Base-by-base conservation (phyloP, 2,113 vertebrate species). In the Stomatorhinus ivindoensis region DNA sequence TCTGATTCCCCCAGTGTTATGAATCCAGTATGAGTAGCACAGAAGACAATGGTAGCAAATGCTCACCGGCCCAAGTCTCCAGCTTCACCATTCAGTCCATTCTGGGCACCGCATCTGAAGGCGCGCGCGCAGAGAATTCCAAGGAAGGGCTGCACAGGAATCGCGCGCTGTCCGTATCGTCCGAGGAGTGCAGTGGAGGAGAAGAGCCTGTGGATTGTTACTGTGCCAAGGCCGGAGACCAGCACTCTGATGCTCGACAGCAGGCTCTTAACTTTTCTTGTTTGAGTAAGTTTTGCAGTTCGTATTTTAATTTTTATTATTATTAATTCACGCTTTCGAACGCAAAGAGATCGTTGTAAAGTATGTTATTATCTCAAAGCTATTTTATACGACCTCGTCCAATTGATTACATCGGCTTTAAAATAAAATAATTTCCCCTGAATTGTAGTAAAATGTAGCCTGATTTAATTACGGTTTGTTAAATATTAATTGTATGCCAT, bases 61-160 rank as follows among this genome's bases (percentile, higher is more conserved):
- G 95, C 92, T 95, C 95, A 92, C 94, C 96, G 89, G 94, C 95
- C 91, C 95, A 95, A 86, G 93, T 96, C 93, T 96, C 96, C 95
- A 97, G 95, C 93, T 97, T 97, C 91, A 97, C 96, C 92, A 97
- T 97, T 93, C 96, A 96, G 95, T 97, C 97, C 91, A 97, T 97
- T 92, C 93, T 97, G 93, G 96, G 96, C 93, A 93, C 95, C 88
- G 93, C 95, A 89, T 88, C 95, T 84, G 96, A 95, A 0, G 92
- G 92, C 15, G 92, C 93, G 61, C 93, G 94, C 88, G 76, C 92
- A 92, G 47, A 92, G 65, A 86, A 89, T 91, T 39, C 88, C 91
- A 89, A 88, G 90, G 92, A 3, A 65, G 91, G 76, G 27, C 87
- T 86, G 51, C 91, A 93, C 92, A 94, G 96, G 46, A 93, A 94